These are phyloP conservation scores for Trypoxylus dichotomus DNA, from an alignment of 1,140 invertebrate genomes.

Conservation along the genomic window DNA sequence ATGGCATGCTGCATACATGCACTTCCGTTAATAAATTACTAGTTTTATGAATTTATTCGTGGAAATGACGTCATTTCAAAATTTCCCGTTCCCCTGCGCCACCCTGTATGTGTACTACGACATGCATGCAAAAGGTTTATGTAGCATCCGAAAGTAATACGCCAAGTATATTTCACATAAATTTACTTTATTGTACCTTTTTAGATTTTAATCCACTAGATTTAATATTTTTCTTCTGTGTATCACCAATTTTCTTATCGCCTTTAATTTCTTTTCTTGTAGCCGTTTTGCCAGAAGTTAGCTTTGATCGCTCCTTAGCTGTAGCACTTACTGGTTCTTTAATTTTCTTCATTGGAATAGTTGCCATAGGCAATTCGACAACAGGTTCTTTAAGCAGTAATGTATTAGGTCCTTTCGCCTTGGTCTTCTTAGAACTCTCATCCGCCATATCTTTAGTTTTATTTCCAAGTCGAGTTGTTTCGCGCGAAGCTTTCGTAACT, in stretches of 20 bases:
- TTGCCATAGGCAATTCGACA: neutral
- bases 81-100: no score
- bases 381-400: neutral
- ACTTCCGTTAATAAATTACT: no score
- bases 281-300: neutral
- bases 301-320: neutral
- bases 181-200: constrained; percentile 22
- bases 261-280: neutral
- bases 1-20: no score
- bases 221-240: neutral
- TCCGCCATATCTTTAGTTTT: neutral
- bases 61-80: no score
- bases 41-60: no score
- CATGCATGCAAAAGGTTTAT: no score
- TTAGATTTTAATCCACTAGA: neutral
- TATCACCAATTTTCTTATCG: neutral
- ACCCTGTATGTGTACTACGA: no score
- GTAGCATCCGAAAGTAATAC: no score
- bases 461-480: neutral
- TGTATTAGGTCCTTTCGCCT: neutral
- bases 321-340: neutral
- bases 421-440: neutral
- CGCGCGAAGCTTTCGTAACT: neutral
- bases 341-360: neutral
- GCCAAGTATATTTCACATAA: neutral